Percentiles rank a stretch among this genome's conserved stretches.
These are phyloP conservation scores for Drosophila percnosoma DNA, from an alignment of 2,888 invertebrate species.

Conservation along the genomic window DNA sequence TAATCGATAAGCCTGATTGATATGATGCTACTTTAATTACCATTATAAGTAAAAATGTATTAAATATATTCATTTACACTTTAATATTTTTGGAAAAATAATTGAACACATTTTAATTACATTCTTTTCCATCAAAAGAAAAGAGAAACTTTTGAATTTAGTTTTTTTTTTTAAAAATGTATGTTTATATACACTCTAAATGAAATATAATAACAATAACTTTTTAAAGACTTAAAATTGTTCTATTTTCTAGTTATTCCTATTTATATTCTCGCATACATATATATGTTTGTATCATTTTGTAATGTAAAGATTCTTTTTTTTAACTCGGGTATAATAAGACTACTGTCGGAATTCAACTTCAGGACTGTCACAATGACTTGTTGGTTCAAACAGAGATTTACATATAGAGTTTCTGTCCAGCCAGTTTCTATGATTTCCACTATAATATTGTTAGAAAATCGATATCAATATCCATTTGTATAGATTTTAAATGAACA, in stretches of 20 bases:
- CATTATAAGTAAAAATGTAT: background rate
- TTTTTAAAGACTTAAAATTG: background rate
- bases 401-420: background rate
- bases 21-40: background rate
- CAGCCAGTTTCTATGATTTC: no score
- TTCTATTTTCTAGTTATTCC: rapidly evolving
- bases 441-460: background rate
- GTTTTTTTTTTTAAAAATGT: rapidly evolving
- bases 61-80: background rate
- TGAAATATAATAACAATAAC: background rate
- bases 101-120: background rate
- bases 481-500: background rate
- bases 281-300: background rate
- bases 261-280: background rate
- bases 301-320: background rate
- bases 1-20: background rate
- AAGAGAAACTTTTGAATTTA: background rate
- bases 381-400: background rate
- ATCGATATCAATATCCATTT: background rate
- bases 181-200: background rate
- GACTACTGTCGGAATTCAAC: rapidly evolving
- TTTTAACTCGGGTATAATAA: background rate
- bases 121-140: no score
- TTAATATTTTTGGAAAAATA: background rate
- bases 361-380: background rate